A percentile compares a stretch with the other conserved stretches of the same genome.
Conservation (phyloP, 2,888 invertebrate genomes). For the Brachyopa scutellaris region DNA sequence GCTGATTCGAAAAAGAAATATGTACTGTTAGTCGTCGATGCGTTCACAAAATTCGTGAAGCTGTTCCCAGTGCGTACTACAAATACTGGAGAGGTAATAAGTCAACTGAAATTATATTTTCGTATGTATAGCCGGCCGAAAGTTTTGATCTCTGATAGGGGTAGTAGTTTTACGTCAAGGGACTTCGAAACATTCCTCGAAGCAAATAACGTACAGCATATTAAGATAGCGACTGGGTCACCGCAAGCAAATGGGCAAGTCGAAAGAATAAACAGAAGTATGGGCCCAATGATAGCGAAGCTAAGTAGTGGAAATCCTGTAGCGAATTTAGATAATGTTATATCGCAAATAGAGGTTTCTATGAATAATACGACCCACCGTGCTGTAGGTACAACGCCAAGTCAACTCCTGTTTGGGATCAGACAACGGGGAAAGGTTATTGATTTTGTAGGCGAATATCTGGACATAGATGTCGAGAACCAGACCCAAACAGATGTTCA, state of each 20-base stretch:
- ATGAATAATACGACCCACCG: constrained; percentile 74
- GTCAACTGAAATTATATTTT: constrained; percentile 73
- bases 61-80: constrained; percentile 36
- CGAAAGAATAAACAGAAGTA: constrained; percentile 70
- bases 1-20: constrained; percentile 30
- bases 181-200: constrained; percentile 69
- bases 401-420: constrained; percentile 75
- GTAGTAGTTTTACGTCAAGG: constrained; percentile 65
- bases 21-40: constrained; percentile 43
- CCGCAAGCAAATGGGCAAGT: constrained; percentile 73
- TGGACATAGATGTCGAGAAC: constrained; percentile 16
- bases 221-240: constrained; percentile 64
- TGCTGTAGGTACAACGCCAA: constrained; percentile 74
- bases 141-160: constrained; percentile 69
- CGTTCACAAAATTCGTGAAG: constrained; percentile 57
- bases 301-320: background rate
- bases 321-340: constrained; percentile 15
- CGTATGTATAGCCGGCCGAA: constrained; percentile 63
- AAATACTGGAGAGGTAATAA: constrained; percentile 74
- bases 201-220: constrained; percentile 47
- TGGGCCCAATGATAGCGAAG: constrained; percentile 71
- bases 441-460: constrained; percentile 55
- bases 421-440: constrained; percentile 71
- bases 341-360: constrained; percentile 72
- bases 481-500: background rate